Evolutionary conservation across 1,140 invertebrate species (phyloP), one percentile per base, ranked within the genome.

Genomic region (Ceratitis capitata): DNA sequence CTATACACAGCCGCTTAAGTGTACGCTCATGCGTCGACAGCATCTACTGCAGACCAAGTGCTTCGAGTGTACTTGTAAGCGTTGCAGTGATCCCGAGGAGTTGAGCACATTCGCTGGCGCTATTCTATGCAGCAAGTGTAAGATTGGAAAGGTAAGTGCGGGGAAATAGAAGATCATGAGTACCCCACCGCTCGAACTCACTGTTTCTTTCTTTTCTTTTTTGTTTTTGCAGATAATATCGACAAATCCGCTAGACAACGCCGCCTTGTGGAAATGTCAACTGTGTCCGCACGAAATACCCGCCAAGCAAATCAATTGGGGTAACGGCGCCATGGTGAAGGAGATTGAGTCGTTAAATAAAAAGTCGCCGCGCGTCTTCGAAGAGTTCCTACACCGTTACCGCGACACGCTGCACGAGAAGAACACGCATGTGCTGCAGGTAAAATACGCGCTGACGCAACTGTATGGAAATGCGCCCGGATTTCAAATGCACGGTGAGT

Each of bases 1-100:
- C 2, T 96, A 96, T 86, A 95, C 95, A 1, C 94, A 96, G 88
- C 93, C 94, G 0, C 89, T 96, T 83, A 94, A 93, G 92, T 94
- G 94, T 39, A 96, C 95, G 39, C 92, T 95, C 6, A 93, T 94
- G 85, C 91, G 95, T 85, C 91, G 94, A 85, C 90, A 92, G 85
- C 94, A 95, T 92, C 91, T 96, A 2, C 92, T 92, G 86, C 91
- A 91, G 56, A 92, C 91, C n/a, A 95, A 95, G 91, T 95, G 94
- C 87, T 95, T 95, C 86, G 92, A 93, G 78, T 95, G 95, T 88
- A 89, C 90, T 19, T 95, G 95, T 82, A 86, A 90, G n/a, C 91
- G 95, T 83, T 95, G 95, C 86, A 88, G 85, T 42, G 95, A 95
- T 92, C 93, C 94, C 42, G 94, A 94, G 5, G 95, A 95, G 88